A percentile compares a stretch with the other conserved stretches of the same genome.
Conservation (phyloP, 2,797 vertebrate species). For the Odontamblyopus lacepedii region DNA sequence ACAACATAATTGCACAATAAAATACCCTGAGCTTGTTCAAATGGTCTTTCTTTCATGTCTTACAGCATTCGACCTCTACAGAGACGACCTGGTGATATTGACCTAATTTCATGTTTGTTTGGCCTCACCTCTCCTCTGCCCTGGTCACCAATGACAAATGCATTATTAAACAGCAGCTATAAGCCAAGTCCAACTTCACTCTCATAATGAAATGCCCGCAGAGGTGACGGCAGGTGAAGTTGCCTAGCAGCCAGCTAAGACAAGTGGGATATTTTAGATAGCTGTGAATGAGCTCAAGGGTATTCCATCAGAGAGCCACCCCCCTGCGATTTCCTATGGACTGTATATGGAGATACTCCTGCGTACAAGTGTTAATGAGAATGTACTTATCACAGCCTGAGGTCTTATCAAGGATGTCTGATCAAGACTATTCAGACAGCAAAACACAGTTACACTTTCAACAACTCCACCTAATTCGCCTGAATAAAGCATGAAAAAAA, state of each 20-base stretch:
- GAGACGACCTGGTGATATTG: conserved; percentile 66
- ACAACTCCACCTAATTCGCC: too few species aligned
- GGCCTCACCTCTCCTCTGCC: conserved; percentile 44
- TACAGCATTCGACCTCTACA: conserved; percentile 43
- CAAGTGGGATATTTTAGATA: conserved; percentile 69
- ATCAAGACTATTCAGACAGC: conserved; percentile 37
- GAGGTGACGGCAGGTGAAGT: conserved; percentile 56
- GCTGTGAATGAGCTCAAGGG: conserved; percentile 78
- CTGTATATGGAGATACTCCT: conserved; percentile 69
- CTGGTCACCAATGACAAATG: conserved; percentile 69
- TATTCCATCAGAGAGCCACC: conserved; percentile 79
- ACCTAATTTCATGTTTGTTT: conserved; percentile 65
- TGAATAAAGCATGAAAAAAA: too few species aligned
- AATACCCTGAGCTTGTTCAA: conserved; percentile 19
- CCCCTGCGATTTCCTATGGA: conserved; percentile 69
- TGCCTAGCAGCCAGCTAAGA: conserved; percentile 60
- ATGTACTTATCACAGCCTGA: conserved; percentile 73
- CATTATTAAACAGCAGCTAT: conserved; percentile 59
- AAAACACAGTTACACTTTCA: conserved; percentile 13
- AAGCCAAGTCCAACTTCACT: conserved; percentile 48
- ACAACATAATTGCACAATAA: conserved; percentile 11
- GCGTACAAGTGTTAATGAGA: conserved; percentile 81
- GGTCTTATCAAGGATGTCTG: conserved; percentile 65
- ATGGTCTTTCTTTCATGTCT: conserved; percentile 21
- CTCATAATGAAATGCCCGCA: conserved; percentile 58